phyloP scores from a whole-genome alignment of 1,140 invertebrate species.

The Drepana arcuata region DNA sequence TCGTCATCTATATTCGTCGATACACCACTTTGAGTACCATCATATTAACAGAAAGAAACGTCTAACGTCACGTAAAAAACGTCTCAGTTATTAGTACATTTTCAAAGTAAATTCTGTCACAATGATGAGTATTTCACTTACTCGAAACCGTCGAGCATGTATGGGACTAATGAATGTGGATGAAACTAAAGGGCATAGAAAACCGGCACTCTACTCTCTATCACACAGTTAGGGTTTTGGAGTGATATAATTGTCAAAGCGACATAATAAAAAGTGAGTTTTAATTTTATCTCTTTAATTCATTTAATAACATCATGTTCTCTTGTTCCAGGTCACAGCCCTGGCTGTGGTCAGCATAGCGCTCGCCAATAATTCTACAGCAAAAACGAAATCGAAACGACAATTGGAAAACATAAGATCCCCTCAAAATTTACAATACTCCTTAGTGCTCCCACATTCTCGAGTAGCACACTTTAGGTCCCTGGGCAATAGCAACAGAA shows the following conservation, averaged over 20 bases:
- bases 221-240: too few relatives aligned
- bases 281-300: not conserved
- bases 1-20: too few relatives aligned
- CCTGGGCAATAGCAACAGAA: conserved; percentile 52
- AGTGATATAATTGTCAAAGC: too few relatives aligned
- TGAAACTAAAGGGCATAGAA: not conserved
- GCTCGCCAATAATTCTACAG: conserved; percentile 56
- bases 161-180: not conserved
- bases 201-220: too few relatives aligned
- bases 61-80: not conserved
- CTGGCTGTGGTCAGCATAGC: conserved; percentile 63
- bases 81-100: not conserved
- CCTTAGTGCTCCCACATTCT: conserved; percentile 69
- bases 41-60: not conserved
- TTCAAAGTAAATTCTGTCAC: too few relatives aligned
- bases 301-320: conserved; percentile 6
- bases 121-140: not conserved
- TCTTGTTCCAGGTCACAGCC: conserved; percentile 66
- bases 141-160: not conserved
- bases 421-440: conserved; percentile 73
- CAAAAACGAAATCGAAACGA: conserved; percentile 65
- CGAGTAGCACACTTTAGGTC: conserved; percentile 65
- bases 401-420: conserved; percentile 68
- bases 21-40: not conserved
- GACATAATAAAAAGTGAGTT: too few relatives aligned